Conservation (phyloP, 2,888 invertebrate genomes). For the Pemphredon lugubris region DNA sequence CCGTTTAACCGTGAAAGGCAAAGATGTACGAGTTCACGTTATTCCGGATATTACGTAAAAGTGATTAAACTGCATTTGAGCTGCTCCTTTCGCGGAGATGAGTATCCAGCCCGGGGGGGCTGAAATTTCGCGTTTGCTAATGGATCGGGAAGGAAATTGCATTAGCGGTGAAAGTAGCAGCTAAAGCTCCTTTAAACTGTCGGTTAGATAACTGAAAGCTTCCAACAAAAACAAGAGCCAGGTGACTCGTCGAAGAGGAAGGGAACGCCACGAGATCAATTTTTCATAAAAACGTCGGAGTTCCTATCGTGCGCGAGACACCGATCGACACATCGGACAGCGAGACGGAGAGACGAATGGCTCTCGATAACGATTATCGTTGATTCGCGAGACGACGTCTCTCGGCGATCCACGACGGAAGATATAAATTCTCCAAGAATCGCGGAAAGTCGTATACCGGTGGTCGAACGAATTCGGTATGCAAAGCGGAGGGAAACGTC, state of each 20-base stretch:
- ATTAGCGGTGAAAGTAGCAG: conserved; percentile 28
- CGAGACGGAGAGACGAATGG: too few relatives aligned
- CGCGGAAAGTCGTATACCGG: background rate
- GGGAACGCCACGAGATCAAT: background rate
- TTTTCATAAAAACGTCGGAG: background rate
- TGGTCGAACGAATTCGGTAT: conserved; percentile 34
- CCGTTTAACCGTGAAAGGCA: too few relatives aligned
- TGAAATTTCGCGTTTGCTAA: conserved; percentile 45
- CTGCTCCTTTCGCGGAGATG: conserved; percentile 44
- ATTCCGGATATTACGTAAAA: conserved; percentile 47
- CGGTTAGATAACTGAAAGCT: conserved; percentile 9
- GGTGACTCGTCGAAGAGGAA: background rate
- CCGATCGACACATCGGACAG: too few relatives aligned
- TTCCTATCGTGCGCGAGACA: too few relatives aligned
- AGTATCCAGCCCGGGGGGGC: conserved; percentile 20
- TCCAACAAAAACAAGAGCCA: background rate
- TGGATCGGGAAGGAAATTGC: conserved; percentile 42
- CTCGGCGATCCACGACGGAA: too few relatives aligned
- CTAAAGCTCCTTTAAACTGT: conserved; percentile 45
- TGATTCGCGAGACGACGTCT: too few relatives aligned
- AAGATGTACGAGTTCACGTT: conserved; percentile 10
- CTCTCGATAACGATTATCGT: too few relatives aligned
- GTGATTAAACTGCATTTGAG: conserved; percentile 53
- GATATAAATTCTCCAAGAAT: conserved; percentile 23
- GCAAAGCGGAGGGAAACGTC: conserved; percentile 37